Base-by-base conservation (phyloP, 2,888 invertebrate genomes). In the Metellina segmentata region DNA sequence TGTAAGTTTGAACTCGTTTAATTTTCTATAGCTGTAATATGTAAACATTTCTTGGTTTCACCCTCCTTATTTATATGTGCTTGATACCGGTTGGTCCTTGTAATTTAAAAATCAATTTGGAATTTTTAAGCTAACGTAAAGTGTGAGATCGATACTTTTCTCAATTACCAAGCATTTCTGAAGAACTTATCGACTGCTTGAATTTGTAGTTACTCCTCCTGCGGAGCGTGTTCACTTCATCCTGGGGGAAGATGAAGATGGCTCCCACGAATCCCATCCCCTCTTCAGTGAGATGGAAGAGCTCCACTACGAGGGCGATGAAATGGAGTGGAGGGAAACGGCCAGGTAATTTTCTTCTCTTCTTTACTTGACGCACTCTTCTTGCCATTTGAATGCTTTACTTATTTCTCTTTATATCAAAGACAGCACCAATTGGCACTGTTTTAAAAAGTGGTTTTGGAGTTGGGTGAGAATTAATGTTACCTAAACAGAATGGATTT, bases 281-380 rank as follows among this genome's bases (percentile, higher is more conserved):
- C 96, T 99, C 71, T 99, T 99, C 96, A 98, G 98, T 88, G 99
- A 99, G 96, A 98, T 99, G 98, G 99, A 98, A 94, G 98, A 98
- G 94, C 96, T 99, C 94, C 97, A 97, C 72, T 96, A 96, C 53
- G 97, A 97, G 75, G 97, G 97, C 93, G 94, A 94, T n/a, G 98
- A 98, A 94, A 96, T 98, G 95, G 98, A 99, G 95, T 95, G 95
- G 95, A 94, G 95, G 81, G 95, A 95, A 94, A 94, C 95, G 16
- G 95, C 95, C 72, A 95, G 95, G 95, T 95, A 48, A 20, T 19
- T 6, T 49, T 69, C 6, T 9, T 11, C 78, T 8, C 9, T n/a
- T 8, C n/a, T 53, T 79, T 7, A 79, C 7, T 20, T 79, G 34
- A 34, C 1, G 34, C 34, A 34, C 34, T 34, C 16, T n/a, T 9